Base-by-base conservation (phyloP, 2,888 invertebrate species). In the Aricia artaxerxes region DNA sequence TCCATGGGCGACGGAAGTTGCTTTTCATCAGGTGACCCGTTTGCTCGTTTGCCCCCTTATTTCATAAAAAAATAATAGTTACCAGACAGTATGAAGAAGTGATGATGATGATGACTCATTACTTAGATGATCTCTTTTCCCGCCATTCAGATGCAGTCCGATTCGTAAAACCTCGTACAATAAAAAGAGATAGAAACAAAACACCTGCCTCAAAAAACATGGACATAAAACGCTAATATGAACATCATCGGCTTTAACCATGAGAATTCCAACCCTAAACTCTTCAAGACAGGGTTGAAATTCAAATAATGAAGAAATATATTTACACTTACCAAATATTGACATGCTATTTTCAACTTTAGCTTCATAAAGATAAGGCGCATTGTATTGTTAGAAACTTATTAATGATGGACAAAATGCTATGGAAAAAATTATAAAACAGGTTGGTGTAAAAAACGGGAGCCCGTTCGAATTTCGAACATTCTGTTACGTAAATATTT, bases 361-460 rank as follows among this genome's bases (percentile, higher is more conserved):
- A 31, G 1, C 0, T 0, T 1, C 0, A 6, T 31, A 4, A 2
- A 11, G 0, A 11, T 64, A 64, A 31, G 64, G 64, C 35, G 11
- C 31, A 64, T 64, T 64, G 9, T 64, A 64, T 31, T 64, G 31
- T 64, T 11, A 9, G 2, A n/a, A 31, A 31, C 9, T 64, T 31
- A 64, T 64, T 64, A 64, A 64, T 31, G 64, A 64, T 31, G 11
- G 64, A 64, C 64, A 31, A 31, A 64, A 64, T 64, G 64, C 64
- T 40, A 73, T 73, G n/a, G 73, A 73, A 73, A 64, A 64, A 64
- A 73, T 73, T 73, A 73, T 73, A 40, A 73, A 40, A 73, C 73
- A 40, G 73, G 73, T 73, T 73, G 73, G 16, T n/a, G 73, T 73
- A 73, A 73, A 73, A 73, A 73, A 40, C 73, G 73, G 73, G 73